Evolutionary conservation across 30 jellyfish, hydroid and myxozoan species (phyloP).

Genomic region (Chironex yamaguchii): DNA sequence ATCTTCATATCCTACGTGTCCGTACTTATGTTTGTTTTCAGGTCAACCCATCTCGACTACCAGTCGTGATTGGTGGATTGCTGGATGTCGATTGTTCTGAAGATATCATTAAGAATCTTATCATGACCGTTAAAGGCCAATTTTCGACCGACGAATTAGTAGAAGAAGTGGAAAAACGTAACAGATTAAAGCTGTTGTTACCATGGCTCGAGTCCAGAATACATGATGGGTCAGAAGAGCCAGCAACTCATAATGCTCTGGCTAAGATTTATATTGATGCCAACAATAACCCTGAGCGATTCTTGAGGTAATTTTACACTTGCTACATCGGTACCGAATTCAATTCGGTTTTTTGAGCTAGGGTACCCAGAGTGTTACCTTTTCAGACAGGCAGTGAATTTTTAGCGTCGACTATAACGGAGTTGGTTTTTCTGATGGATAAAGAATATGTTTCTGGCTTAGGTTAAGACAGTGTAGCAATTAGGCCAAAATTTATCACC

Average conservation of each 20-base stretch:
- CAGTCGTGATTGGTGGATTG: slow-evolving; percentile 99
- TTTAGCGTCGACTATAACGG: too few relatives aligned
- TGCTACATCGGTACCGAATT: not conserved
- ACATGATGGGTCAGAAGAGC: slow-evolving; percentile 98
- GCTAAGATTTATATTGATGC: slow-evolving; percentile 99
- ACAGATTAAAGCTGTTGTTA: slow-evolving; percentile 87
- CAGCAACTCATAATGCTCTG: slow-evolving; percentile 99
- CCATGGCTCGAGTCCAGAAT: slow-evolving; percentile 98
- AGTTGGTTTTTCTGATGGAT: too few relatives aligned
- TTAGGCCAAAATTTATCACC: not conserved
- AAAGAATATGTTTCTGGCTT: too few relatives aligned
- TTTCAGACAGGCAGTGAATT: too few relatives aligned
- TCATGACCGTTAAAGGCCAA: slow-evolving; percentile 94
- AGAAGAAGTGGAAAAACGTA: slow-evolving; percentile 98
- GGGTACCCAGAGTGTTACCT: too few relatives aligned
- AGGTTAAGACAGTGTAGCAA: too few relatives aligned
- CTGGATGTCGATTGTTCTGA: slow-evolving; percentile 98
- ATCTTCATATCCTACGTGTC: too few relatives aligned
- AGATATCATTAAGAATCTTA: slow-evolving; percentile 94
- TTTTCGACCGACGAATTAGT: slow-evolving; percentile 98
- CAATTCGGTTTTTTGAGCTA: too few relatives aligned
- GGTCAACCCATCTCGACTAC: slow-evolving; percentile 99
- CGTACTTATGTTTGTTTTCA: not conserved
- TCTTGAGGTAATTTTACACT: slow-evolving; percentile 71
- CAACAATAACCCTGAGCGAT: slow-evolving; percentile 97